Base-by-base conservation (phyloP, 1,140 invertebrate species). In the Trichonephila clavata region DNA sequence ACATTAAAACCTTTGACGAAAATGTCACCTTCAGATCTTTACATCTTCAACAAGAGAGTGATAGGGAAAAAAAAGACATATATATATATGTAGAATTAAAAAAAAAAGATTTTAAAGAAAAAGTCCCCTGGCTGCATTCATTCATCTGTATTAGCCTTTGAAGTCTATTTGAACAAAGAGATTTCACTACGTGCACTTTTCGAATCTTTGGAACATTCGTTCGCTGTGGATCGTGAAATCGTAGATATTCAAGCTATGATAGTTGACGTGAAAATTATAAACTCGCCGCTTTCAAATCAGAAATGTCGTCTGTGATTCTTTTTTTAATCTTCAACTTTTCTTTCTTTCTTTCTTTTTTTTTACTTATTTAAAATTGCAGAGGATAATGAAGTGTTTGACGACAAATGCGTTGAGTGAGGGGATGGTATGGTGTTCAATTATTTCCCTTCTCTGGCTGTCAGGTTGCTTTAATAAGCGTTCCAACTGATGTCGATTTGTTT, bases 311-410 rank as follows among this genome's bases (percentile, higher is more conserved):
- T 18, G 71, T 77, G 71, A 77, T 32, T 77, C 16, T 32, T 77
- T 77, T 71, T 71, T 71, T n/a, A 13, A 27, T 71, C 27, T 16
- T 32, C 14, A n/a, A n/a, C n/a, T n/a, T n/a, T n/a, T n/a, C n/a
- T n/a, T n/a, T n/a, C n/a, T n/a, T 27, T 71, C 20, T 5, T 21
- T 83, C n/a, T 0, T 20, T n/a, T 83, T 59, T 83, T 57, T 59
- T 83, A 24, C 50, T 83, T 50, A 50, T 50, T 83, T 83, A 83
- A 83, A 83, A 83, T 83, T 83, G 81, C 81, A 13, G 7, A 7
- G 43, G 81, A 83, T 57, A 57, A 83, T 83, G 81, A 83, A 83
- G 24, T 77, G 71, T 77, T 77, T 77, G 71, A 77, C 71, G 71
- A 77, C 71, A 77, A 77, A 77, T 77, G 71, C 71, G 14, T 20